phyloP scores from a whole-genome alignment of 92 coral and sea anemone genomes.

The Plumapathes pennacea region DNA sequence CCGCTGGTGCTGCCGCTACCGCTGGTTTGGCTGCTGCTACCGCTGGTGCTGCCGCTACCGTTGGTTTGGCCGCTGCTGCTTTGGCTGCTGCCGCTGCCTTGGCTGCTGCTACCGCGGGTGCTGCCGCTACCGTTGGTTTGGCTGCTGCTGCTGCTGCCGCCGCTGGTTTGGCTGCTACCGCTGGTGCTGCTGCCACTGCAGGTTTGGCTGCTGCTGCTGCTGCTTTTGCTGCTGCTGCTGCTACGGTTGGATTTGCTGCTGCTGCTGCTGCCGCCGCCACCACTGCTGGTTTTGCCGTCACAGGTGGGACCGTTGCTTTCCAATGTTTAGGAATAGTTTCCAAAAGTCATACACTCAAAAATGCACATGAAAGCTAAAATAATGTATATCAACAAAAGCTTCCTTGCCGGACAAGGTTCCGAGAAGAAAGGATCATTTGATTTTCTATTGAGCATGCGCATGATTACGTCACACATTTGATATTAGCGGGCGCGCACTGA shows the following conservation, averaged over 20 bases:
- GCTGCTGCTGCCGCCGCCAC: conserved; percentile 5
- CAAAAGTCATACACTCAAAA: too few species aligned
- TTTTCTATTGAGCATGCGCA: too few species aligned
- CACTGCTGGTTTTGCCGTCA: conserved; percentile 4
- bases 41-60: conserved; percentile 16
- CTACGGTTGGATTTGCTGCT: conserved; percentile 14
- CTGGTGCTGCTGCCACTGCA: conserved; percentile 15
- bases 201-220: conserved; percentile 33
- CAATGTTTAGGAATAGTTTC: too few species aligned
- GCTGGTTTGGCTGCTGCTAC: conserved; percentile 7
- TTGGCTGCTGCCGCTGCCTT: conserved; percentile 23
- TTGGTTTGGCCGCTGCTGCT: conserved; percentile 6
- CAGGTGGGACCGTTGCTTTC: too few species aligned
- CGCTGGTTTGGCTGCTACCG: conserved; percentile 4
- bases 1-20: conserved; percentile 14
- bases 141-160: conserved; percentile 8
- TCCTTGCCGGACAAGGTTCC: too few species aligned
- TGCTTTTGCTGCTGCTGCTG: conserved; percentile 8
- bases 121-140: conserved; percentile 15
- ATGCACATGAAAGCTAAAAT: too few species aligned
- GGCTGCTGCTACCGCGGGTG: conserved; percentile 44
- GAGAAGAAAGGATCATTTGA: too few species aligned
- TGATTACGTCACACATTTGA: too few species aligned
- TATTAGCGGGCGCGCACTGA: too few species aligned
- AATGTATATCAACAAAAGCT: too few species aligned